These are phyloP conservation scores for Chondrilla cf. caribensis DNA, from an alignment of 37 sponge, comb jelly and placozoan genomes.

Conservation along the genomic window DNA sequence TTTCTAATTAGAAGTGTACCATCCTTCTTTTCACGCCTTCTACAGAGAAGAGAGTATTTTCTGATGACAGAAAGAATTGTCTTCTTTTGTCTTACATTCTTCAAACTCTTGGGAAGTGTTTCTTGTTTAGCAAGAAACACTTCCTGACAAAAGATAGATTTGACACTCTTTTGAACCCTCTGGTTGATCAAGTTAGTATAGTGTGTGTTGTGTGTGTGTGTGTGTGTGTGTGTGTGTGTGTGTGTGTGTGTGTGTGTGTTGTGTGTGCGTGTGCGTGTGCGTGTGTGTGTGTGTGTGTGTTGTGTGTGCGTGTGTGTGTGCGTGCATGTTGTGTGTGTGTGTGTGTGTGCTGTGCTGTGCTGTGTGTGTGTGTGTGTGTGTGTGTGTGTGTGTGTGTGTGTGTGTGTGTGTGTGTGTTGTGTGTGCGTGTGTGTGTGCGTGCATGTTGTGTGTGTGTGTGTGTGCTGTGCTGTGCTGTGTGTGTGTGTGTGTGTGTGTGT, in stretches of 20 bases:
- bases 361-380: no score
- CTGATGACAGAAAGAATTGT: neutral
- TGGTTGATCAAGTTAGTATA: constrained; percentile 62
- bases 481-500: constrained; percentile 25
- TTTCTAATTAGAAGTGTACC: neutral
- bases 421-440: constrained; percentile 25
- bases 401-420: neutral
- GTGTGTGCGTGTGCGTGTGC: neutral
- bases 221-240: constrained; percentile 17
- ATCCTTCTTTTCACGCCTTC: neutral
- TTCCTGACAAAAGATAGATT: constrained; percentile 76
- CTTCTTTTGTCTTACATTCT: constrained; percentile 50
- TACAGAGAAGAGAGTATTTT: neutral
- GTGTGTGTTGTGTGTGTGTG: constrained; percentile 20
- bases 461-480: no score
- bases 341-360: no score
- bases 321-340: constrained; percentile 7
- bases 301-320: constrained; percentile 28
- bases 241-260: no score
- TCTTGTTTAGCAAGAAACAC: constrained; percentile 49
- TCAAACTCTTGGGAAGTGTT: constrained; percentile 56
- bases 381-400: neutral
- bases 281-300: neutral
- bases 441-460: constrained; percentile 15
- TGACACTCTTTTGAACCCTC: constrained; percentile 52